A percentile compares a stretch with the other conserved stretches of the same genome.
phyloP scores from a whole-genome alignment of 2,888 invertebrate species.

The Nectonema munidae region DNA sequence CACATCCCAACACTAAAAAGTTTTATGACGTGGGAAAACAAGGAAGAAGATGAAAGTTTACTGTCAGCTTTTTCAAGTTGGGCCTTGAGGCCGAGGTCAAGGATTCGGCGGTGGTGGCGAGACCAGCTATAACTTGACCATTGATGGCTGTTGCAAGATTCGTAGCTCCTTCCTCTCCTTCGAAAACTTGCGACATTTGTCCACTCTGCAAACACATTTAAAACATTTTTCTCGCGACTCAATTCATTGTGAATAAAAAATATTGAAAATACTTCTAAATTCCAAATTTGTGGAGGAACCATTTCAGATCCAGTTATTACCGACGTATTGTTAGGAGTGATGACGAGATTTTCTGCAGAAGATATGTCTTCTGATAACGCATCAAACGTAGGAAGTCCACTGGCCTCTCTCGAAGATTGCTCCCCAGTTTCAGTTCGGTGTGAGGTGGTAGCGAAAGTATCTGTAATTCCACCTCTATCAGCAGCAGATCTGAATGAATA shows the following conservation, averaged over 20 bases:
- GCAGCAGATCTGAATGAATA: no score
- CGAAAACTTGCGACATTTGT: conserved; percentile 23
- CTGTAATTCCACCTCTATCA: no score
- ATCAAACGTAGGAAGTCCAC: no score
- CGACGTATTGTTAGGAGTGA: conserved; percentile 22
- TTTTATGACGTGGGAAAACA: no score
- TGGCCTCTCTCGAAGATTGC: no score
- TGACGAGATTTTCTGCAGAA: conserved; percentile 21
- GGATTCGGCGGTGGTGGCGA: conserved; percentile 22
- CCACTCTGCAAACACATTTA: conserved; percentile 23
- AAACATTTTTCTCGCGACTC: not conserved
- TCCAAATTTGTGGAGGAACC: conserved; percentile 25
- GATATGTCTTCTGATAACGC: no score
- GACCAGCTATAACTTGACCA: conserved; percentile 23
- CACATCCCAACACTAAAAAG: conserved; percentile 24
- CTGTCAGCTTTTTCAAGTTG: conserved; percentile 23
- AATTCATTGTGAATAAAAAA: not conserved
- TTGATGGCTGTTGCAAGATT: conserved; percentile 23
- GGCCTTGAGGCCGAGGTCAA: conserved; percentile 21
- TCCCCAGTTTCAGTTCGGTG: no score
- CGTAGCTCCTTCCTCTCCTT: conserved; percentile 23
- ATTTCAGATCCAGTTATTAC: conserved; percentile 23
- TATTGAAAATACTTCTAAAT: conserved; percentile 21
- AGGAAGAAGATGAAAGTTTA: no score
- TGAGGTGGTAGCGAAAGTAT: no score